phyloP scores from a whole-genome alignment of 92 coral and sea anemone genomes.

The Montipora capitata region DNA sequence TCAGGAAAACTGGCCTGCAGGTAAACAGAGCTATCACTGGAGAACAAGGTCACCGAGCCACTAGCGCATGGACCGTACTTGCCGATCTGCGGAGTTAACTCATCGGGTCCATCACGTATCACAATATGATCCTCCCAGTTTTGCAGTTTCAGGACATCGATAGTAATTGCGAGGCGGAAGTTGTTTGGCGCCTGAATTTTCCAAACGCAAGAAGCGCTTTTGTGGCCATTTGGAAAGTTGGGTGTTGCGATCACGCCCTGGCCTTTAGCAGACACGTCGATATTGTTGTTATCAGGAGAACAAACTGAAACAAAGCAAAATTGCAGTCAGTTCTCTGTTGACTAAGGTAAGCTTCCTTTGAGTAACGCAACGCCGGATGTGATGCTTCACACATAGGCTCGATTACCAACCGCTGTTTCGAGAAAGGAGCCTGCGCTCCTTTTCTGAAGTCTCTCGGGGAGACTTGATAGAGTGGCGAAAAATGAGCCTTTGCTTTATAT shows the following conservation, averaged over 20 bases:
- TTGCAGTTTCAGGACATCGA: constrained; percentile 34
- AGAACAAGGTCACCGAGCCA: constrained; percentile 56
- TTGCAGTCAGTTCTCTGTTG: background rate
- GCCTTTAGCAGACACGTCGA: constrained; percentile 43
- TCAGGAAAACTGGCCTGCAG: constrained; percentile 44
- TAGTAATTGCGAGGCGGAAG: constrained; percentile 55
- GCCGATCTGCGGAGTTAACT: constrained; percentile 49
- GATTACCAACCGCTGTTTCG: too few species aligned
- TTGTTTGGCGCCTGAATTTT: constrained; percentile 37
- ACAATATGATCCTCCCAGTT: constrained; percentile 42
- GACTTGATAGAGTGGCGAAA: too few species aligned
- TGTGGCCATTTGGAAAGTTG: constrained; percentile 57
- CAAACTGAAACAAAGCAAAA: constrained; percentile 33
- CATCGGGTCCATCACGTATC: constrained; percentile 54
- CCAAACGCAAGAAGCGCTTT: constrained; percentile 56
- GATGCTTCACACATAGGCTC: background rate
- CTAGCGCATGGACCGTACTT: constrained; percentile 77
- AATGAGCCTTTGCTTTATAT: too few species aligned
- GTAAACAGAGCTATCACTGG: constrained; percentile 45
- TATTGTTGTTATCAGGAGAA: constrained; percentile 40
- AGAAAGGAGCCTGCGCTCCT: too few species aligned
- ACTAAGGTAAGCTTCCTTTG: background rate
- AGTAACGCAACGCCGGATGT: background rate
- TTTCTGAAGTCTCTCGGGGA: too few species aligned
- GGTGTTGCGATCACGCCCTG: constrained; percentile 44